phyloP scores from a whole-genome alignment of 1,140 invertebrate species.

The Camponotus floridanus region DNA sequence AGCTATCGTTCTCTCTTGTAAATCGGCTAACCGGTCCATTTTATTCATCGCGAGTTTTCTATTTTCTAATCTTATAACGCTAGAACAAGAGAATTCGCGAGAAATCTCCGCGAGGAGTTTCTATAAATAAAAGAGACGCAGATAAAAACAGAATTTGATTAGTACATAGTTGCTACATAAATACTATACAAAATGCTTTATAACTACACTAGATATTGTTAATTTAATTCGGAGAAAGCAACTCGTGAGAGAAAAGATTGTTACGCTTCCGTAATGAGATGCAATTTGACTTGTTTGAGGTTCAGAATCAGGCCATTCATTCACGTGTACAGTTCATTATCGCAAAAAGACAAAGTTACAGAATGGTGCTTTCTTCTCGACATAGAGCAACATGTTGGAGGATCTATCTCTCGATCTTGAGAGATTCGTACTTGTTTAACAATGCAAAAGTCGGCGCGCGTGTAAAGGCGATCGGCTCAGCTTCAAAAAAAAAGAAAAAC shows the following conservation, averaged over 20 bases:
- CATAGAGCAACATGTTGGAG: background rate
- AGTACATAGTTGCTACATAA: background rate
- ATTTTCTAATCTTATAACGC: conserved; percentile 36
- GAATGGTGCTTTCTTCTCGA: conserved; percentile 15
- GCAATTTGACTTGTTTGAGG: background rate
- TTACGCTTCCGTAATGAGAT: conserved; percentile 31
- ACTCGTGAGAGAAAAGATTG: background rate
- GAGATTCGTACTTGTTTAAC: background rate
- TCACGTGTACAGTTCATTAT: background rate
- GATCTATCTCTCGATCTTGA: conserved; percentile 31
- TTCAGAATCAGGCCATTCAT: background rate
- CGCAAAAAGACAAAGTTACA: conserved; percentile 5
- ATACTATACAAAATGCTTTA: conserved; percentile 4
- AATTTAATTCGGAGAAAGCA: conserved; percentile 2
- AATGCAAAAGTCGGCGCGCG: conserved; percentile 7
- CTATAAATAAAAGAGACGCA: background rate
- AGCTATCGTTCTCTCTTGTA: conserved; percentile 22
- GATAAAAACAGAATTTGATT: background rate
- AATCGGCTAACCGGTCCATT: conserved; percentile 1
- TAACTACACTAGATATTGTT: background rate
- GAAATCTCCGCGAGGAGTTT: conserved; percentile 4
- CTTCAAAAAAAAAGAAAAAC: conserved; percentile 48
- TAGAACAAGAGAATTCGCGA: background rate
- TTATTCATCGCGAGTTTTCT: conserved; percentile 14
- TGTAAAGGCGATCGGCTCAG: conserved; percentile 10